Conservation (phyloP, 2,113 vertebrate species). For the Gavialis gangeticus region DNA sequence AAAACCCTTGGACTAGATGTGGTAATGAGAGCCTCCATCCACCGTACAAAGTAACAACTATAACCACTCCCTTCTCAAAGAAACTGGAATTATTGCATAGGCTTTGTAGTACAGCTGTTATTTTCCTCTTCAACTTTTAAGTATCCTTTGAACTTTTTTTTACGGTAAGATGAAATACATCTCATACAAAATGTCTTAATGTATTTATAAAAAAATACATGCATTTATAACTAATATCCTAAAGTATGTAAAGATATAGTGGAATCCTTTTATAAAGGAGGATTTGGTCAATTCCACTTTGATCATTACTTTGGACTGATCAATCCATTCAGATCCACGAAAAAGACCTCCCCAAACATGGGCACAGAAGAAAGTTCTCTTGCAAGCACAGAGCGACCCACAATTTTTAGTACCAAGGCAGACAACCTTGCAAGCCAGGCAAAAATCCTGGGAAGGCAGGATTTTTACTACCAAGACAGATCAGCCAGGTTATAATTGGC, state of each 20-base stretch:
- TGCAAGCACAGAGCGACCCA: conserved; percentile 35
- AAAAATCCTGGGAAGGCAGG: not conserved
- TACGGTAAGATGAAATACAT: not conserved
- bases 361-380: not conserved
- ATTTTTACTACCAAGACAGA: not conserved
- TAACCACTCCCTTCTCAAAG: conserved; percentile 16
- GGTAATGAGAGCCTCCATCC: conserved; percentile 9
- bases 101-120: not conserved
- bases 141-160: not conserved
- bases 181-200: not conserved
- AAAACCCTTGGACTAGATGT: conserved; percentile 36
- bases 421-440: not conserved
- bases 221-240: not conserved
- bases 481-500: conserved; percentile 25
- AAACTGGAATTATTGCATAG: conserved; percentile 3
- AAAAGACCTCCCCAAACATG: not conserved
- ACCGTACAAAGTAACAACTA: not conserved
- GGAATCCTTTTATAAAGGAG: not conserved
- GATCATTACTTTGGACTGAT: not conserved
- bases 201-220: rapidly evolving
- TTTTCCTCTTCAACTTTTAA: not conserved
- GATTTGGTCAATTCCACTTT: not conserved
- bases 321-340: not conserved
- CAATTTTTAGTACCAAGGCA: not conserved
- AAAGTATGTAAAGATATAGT: not conserved